A percentile compares a stretch with the other conserved stretches of the same genome.
phyloP scores from a whole-genome alignment of 2,797 vertebrate genomes.

The Harpagifer antarcticus region DNA sequence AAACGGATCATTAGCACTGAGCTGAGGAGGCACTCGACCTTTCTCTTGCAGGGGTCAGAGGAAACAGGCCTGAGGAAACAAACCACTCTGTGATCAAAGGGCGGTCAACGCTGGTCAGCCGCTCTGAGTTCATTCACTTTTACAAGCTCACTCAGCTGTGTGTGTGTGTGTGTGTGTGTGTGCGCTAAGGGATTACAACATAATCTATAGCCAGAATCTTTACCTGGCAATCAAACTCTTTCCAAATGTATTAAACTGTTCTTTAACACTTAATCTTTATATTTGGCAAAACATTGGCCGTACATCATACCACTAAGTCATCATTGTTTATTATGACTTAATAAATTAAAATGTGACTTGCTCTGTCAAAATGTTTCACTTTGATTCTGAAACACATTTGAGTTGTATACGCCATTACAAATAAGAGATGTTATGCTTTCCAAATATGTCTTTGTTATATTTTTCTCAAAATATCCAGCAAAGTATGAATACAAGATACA shows the following conservation, averaged over 20 bases:
- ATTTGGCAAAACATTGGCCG: not conserved
- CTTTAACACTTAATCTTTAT: not conserved
- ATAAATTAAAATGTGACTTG: not conserved
- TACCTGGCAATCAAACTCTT: not conserved
- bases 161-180: not conserved
- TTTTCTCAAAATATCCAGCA: too few species aligned
- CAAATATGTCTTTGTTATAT: too few species aligned
- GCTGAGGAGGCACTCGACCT: slow-evolving; percentile 81
- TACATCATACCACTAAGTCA: not conserved
- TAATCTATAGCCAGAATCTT: slow-evolving; percentile 14
- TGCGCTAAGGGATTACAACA: not conserved
- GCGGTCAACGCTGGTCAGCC: slow-evolving; percentile 73
- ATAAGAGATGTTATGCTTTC: too few species aligned
- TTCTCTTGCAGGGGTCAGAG: slow-evolving; percentile 84
- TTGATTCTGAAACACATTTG: too few species aligned
- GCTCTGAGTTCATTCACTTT: slow-evolving; percentile 73
- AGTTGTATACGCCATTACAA: too few species aligned
- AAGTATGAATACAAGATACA: too few species aligned
- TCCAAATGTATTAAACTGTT: not conserved
- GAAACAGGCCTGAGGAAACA: slow-evolving; percentile 89
- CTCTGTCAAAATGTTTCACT: too few species aligned
- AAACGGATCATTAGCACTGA: slow-evolving; percentile 93
- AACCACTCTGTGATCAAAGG: slow-evolving; percentile 87
- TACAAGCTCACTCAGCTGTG: slow-evolving; percentile 41
- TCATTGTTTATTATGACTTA: slow-evolving; percentile 12